Evolutionary conservation across 2,888 invertebrate genomes (phyloP).

Genomic region (Melanostoma mellinum): DNA sequence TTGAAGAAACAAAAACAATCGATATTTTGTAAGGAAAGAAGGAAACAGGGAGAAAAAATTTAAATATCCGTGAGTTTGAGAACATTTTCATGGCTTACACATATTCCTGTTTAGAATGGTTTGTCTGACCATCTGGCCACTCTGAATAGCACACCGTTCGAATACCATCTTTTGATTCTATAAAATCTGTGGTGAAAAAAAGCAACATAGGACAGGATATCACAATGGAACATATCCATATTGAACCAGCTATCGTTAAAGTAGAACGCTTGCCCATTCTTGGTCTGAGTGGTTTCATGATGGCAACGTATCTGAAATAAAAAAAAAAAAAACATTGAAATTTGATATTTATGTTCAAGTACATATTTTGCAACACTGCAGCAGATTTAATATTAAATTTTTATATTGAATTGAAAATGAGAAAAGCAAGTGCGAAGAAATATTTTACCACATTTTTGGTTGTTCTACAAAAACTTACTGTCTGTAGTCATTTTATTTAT

Average conservation of each 20-base stretch:
- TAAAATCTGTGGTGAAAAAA: slow-evolving; percentile 89
- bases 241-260: slow-evolving; percentile 90
- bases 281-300: slow-evolving; percentile 95
- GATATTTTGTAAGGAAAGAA: slow-evolving; percentile 16
- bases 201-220: slow-evolving; percentile 93
- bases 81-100: slow-evolving; percentile 84
- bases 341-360: not conserved
- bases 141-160: slow-evolving; percentile 91
- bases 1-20: slow-evolving; percentile 39
- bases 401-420: too few species aligned
- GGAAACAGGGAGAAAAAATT: not conserved
- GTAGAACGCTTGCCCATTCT: slow-evolving; percentile 93
- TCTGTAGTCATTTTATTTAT: too few species aligned
- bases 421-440: too few species aligned
- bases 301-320: slow-evolving; percentile 92
- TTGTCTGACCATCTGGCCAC: slow-evolving; percentile 93
- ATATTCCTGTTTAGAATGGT: slow-evolving; percentile 88
- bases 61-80: not conserved
- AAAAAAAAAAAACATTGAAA: slow-evolving; percentile 18
- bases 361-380: too few species aligned
- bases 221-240: slow-evolving; percentile 91
- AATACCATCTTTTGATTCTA: slow-evolving; percentile 83
- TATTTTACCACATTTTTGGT: too few species aligned
- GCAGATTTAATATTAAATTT: too few species aligned
- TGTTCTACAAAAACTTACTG: too few species aligned